Percentiles rank a stretch among this genome's conserved stretches.
These are phyloP conservation scores for Pteronotus mesoamericanus DNA, from an alignment of 2,797 vertebrate genomes.

Conservation along the genomic window DNA sequence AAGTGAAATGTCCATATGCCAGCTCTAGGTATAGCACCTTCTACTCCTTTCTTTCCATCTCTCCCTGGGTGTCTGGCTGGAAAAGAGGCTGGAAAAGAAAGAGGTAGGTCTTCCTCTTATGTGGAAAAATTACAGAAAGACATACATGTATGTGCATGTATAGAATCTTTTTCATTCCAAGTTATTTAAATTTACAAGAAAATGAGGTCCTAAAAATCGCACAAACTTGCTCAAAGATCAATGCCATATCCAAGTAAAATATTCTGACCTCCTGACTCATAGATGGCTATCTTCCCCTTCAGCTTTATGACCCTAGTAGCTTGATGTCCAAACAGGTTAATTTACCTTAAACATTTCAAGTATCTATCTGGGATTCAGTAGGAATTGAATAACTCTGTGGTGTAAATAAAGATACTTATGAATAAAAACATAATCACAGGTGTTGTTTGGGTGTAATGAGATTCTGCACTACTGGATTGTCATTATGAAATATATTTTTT, in stretches of 20 bases:
- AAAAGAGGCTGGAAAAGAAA: neutral
- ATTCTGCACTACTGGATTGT: neutral
- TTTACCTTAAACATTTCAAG: neutral
- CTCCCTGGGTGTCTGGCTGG: neutral
- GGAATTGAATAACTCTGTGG: neutral
- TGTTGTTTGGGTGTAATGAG: neutral
- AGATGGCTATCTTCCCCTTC: neutral
- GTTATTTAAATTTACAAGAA: neutral
- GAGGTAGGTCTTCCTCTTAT: neutral
- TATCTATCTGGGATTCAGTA: neutral
- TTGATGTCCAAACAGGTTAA: neutral
- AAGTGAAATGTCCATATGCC: neutral
- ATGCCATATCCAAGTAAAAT: neutral
- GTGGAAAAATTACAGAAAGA: neutral
- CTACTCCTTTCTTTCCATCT: accelerated
- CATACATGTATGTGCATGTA: neutral
- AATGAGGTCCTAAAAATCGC: neutral
- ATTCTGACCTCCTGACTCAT: neutral
- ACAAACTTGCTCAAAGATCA: neutral
- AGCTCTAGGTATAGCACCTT: neutral
- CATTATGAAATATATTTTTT: neutral
- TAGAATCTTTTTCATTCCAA: neutral
- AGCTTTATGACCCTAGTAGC: neutral
- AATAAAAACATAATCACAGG: neutral
- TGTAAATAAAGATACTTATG: neutral